These are phyloP conservation scores for Montipora foliosa DNA, from an alignment of 64 coral and sea anemone genomes.

Conservation along the genomic window DNA sequence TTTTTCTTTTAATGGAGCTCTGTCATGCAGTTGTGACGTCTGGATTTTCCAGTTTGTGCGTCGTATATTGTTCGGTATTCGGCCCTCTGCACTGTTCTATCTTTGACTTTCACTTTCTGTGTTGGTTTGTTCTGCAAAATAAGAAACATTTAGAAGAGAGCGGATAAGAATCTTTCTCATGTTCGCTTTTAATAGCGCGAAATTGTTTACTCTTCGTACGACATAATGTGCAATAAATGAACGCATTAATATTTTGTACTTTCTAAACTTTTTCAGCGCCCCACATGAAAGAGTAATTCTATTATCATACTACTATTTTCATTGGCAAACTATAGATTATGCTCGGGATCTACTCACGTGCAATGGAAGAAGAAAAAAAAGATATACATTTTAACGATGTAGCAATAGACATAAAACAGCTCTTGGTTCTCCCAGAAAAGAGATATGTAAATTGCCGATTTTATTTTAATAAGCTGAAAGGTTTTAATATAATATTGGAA, in stretches of 20 bases:
- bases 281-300: constrained; percentile 28
- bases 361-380: neutral
- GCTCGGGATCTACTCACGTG: neutral
- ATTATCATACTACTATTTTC: constrained; percentile 9
- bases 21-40: no score
- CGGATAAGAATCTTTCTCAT: constrained; percentile 15
- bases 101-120: constrained; percentile 24
- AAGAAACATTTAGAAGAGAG: neutral
- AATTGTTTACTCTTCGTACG: constrained; percentile 61
- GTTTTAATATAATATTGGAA: constrained; percentile 60
- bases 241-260: constrained; percentile 69
- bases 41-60: no score
- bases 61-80: neutral
- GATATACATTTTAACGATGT: neutral
- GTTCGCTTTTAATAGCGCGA: constrained; percentile 30
- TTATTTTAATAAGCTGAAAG: constrained; percentile 81
- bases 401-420: neutral
- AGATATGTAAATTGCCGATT: constrained; percentile 61
- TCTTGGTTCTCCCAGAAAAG: constrained; percentile 9
- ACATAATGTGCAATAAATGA: constrained; percentile 69
- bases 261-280: constrained; percentile 46
- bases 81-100: neutral
- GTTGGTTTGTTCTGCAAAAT: constrained; percentile 8
- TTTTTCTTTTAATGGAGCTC: no score
- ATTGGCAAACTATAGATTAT: constrained; percentile 3